Conservation (phyloP, 2,113 vertebrate species). For the Neolamprologus ventralis region DNA sequence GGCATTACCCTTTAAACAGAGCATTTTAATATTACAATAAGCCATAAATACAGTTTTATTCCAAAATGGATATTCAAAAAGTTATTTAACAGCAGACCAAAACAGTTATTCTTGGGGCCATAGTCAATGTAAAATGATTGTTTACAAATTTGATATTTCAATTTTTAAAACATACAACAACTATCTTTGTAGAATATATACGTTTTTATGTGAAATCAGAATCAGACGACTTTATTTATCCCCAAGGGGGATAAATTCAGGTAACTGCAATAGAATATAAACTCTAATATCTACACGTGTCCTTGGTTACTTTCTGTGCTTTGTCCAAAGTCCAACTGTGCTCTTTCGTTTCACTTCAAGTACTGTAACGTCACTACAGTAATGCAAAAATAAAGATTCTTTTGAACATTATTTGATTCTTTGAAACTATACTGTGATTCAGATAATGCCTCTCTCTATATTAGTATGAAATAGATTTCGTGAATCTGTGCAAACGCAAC, state of each 20-base stretch:
- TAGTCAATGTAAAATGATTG: not conserved
- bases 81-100: not conserved
- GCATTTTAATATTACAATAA: constrained; percentile 15
- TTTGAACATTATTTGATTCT: not conserved
- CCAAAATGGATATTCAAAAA: not conserved
- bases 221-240: not conserved
- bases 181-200: not conserved
- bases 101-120: not conserved
- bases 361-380: not conserved
- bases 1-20: constrained; percentile 62
- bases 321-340: not conserved
- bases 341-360: not conserved
- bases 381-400: not conserved
- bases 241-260: not conserved
- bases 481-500: not conserved
- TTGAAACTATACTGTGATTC: not conserved
- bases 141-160: not conserved
- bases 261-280: not conserved
- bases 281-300: not conserved
- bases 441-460: not conserved
- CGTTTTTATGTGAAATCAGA: not conserved
- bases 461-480: not conserved
- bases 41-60: constrained; percentile 25
- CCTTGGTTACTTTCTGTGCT: constrained; percentile 21
- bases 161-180: not conserved